A percentile compares a stretch with the other conserved stretches of the same genome.
Evolutionary conservation across 1,140 invertebrate genomes (phyloP).

Genomic region (Zaprionus davidi): DNA sequence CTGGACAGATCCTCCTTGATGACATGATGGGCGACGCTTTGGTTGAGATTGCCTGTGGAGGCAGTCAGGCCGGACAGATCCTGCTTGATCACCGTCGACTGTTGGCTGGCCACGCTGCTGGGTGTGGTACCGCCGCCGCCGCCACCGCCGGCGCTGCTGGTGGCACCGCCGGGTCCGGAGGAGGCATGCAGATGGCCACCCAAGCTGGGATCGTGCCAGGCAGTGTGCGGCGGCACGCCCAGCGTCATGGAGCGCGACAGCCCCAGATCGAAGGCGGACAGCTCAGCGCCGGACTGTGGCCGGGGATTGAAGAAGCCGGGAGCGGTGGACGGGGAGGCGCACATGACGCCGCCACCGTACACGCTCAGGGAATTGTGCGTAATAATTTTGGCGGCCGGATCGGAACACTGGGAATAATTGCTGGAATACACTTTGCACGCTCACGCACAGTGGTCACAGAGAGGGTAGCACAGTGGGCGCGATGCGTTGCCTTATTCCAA

Average conservation of each 20-base stretch:
- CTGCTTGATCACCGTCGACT: constrained; percentile 81
- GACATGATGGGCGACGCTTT: constrained; percentile 73
- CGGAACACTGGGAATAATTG: constrained; percentile 75
- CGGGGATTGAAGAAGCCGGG: constrained; percentile 84
- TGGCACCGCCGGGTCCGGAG: constrained; percentile 81
- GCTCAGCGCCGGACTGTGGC: constrained; percentile 83
- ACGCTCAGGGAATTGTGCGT: constrained; percentile 84
- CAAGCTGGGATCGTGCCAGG: constrained; percentile 88
- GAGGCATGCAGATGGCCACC: constrained; percentile 79
- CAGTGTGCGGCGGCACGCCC: constrained; percentile 87
- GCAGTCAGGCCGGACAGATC: constrained; percentile 68
- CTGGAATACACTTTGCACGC: constrained; percentile 79
- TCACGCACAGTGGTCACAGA: constrained; percentile 16
- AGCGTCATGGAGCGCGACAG: constrained; percentile 89
- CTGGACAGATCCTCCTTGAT: constrained; percentile 84
- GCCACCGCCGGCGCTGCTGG: constrained; percentile 84
- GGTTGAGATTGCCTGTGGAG: constrained; percentile 64
- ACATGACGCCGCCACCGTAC: constrained; percentile 84
- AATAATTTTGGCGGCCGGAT: constrained; percentile 84
- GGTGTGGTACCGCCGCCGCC: constrained; percentile 80
- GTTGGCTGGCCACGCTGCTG: constrained; percentile 79
- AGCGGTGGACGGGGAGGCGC: constrained; percentile 84
- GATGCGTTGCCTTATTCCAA: neutral
- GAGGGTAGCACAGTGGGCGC: constrained; percentile 23
- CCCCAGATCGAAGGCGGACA: constrained; percentile 86